These are phyloP conservation scores for Drosophila mayri DNA, from an alignment of 1,140 invertebrate species.

Conservation along the genomic window DNA sequence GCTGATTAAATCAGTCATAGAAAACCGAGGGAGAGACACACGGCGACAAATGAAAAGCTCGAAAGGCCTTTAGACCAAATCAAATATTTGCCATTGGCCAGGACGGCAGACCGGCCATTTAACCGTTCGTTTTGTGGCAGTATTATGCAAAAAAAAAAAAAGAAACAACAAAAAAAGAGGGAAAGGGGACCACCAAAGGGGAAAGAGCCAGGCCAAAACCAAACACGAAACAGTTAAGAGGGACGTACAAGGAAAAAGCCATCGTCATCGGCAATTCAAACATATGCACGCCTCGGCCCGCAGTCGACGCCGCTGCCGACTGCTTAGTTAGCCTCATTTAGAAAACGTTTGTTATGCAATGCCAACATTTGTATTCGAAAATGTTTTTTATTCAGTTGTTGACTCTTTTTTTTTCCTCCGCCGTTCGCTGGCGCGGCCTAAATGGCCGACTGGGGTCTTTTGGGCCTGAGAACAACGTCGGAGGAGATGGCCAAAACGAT, in stretches of 20 bases:
- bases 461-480: conserved; percentile 57
- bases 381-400: conserved; percentile 84
- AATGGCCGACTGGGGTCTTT: conserved; percentile 58
- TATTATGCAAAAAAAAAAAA: conserved; percentile 71
- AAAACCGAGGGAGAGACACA: conserved; percentile 45
- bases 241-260: conserved; percentile 74
- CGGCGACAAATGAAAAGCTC: conserved; percentile 66
- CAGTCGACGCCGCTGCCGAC: conserved; percentile 29
- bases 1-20: conserved; percentile 84
- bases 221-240: conserved; percentile 82
- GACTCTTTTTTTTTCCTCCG: conserved; percentile 67
- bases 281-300: conserved; percentile 73
- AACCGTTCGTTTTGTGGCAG: conserved; percentile 82
- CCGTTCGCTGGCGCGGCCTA: conserved; percentile 70
- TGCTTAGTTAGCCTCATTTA: conserved; percentile 85
- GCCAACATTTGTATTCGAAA: conserved; percentile 84
- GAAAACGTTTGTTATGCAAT: conserved; percentile 85
- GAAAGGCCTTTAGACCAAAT: conserved; percentile 81
- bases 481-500: conserved; percentile 53
- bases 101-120: conserved; percentile 70
- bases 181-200: conserved; percentile 67
- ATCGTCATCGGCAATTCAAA: conserved; percentile 84
- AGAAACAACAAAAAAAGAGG: not conserved
- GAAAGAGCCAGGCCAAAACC: conserved; percentile 61
- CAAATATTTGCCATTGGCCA: conserved; percentile 76